Percentiles rank a stretch among this genome's conserved stretches.
phyloP scores from a whole-genome alignment of 2,888 invertebrate genomes.

The Margaritifera margaritifera region DNA sequence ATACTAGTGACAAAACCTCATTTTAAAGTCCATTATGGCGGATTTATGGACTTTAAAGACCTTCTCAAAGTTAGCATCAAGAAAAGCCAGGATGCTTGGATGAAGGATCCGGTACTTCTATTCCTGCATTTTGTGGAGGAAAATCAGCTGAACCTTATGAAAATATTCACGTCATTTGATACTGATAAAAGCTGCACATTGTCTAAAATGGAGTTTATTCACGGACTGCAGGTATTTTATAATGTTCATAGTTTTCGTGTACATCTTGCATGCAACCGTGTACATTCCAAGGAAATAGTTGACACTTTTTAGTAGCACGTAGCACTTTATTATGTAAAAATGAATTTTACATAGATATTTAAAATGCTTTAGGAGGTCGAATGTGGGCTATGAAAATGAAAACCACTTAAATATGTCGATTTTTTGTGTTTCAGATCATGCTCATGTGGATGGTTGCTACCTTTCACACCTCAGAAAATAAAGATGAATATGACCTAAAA shows the following conservation, averaged over 20 bases:
- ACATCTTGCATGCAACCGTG: too few species aligned
- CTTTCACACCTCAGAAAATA: too few species aligned
- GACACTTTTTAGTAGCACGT: too few species aligned
- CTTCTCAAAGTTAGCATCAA: constrained; percentile 28
- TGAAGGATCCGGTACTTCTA: constrained; percentile 55
- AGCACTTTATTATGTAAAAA: too few species aligned
- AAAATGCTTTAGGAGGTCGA: too few species aligned
- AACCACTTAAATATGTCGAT: too few species aligned
- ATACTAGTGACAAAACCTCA: constrained; percentile 34
- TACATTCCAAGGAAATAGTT: too few species aligned
- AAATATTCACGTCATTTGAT: constrained; percentile 60
- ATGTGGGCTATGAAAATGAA: too few species aligned
- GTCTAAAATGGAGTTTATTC: constrained; percentile 45
- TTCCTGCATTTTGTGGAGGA: constrained; percentile 49
- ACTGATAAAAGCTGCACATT: constrained; percentile 51
- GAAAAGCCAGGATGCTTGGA: constrained; percentile 26
- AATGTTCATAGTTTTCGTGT: background rate
- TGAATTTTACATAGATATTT: too few species aligned
- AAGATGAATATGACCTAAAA: too few species aligned
- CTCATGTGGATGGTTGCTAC: too few species aligned
- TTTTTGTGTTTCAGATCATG: too few species aligned
- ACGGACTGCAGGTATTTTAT: constrained; percentile 41
- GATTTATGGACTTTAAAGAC: constrained; percentile 40
- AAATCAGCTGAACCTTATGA: constrained; percentile 47
- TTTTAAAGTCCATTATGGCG: constrained; percentile 47